Evolutionary conservation across 2,797 vertebrate genomes (phyloP).

Genomic region (Chromis chromis): DNA sequence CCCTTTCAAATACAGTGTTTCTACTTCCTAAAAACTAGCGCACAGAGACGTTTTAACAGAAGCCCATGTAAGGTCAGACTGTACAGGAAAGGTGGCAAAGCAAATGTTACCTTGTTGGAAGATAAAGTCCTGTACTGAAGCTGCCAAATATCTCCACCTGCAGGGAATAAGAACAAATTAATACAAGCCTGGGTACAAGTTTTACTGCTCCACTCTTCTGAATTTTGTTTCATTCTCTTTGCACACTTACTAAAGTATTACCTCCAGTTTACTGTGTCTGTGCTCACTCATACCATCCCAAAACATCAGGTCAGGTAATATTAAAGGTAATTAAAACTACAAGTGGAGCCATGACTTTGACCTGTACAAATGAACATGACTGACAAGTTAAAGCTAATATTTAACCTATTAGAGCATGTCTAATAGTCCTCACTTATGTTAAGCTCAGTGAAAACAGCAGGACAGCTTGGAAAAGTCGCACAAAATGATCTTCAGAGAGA

Average conservation of each 20-base stretch:
- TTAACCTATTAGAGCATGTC: not conserved
- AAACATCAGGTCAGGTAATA: not conserved
- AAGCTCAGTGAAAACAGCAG: too few relatives aligned
- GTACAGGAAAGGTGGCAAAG: not conserved
- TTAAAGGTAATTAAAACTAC: not conserved
- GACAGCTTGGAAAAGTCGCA: constrained; percentile 16
- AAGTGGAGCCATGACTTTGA: not conserved
- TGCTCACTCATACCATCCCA: not conserved
- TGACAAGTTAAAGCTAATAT: not conserved
- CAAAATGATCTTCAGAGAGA: constrained; percentile 23
- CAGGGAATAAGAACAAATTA: constrained; percentile 27
- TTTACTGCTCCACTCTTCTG: not conserved
- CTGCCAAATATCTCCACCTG: constrained; percentile 99
- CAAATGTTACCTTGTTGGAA: constrained; percentile 93
- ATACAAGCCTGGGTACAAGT: not conserved
- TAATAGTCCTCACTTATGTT: not conserved
- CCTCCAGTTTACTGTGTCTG: not conserved
- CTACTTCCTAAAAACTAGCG: constrained; percentile 10
- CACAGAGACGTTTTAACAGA: constrained; percentile 4
- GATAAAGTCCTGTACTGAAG: constrained; percentile 98
- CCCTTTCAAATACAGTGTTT: not conserved
- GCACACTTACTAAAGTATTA: too few relatives aligned
- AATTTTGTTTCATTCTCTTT: too few relatives aligned
- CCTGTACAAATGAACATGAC: not conserved
- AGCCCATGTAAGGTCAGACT: not conserved